phyloP scores from a whole-genome alignment of 2,888 invertebrate species.

The Erebia epiphron region DNA sequence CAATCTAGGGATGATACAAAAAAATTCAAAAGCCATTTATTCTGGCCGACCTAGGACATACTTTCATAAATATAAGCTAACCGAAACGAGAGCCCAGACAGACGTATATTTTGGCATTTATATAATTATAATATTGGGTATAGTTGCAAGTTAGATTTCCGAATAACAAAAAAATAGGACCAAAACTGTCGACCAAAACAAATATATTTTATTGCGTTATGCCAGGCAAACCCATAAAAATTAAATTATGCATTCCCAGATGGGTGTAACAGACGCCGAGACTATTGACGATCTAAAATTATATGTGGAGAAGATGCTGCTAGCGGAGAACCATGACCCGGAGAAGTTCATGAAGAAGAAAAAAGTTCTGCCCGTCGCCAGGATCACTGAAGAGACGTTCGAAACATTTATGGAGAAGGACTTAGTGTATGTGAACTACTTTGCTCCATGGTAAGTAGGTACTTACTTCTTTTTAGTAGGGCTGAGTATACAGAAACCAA shows the following conservation, averaged over 20 bases:
- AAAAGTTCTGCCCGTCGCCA: constrained; percentile 78
- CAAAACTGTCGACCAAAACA: too few relatives aligned
- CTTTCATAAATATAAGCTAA: too few relatives aligned
- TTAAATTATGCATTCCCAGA: constrained; percentile 62
- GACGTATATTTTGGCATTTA: too few relatives aligned
- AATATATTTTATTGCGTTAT: too few relatives aligned
- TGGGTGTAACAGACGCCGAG: constrained; percentile 89
- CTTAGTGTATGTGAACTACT: constrained; percentile 92
- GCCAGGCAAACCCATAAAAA: background rate
- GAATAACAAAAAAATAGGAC: too few relatives aligned
- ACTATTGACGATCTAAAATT: constrained; percentile 86
- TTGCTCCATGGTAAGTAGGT: constrained; percentile 90
- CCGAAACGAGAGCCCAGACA: too few relatives aligned
- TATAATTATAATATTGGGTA: too few relatives aligned
- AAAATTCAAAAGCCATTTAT: too few relatives aligned
- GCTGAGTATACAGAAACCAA: too few relatives aligned
- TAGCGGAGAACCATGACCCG: constrained; percentile 73
- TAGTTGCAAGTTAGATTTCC: too few relatives aligned
- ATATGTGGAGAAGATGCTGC: constrained; percentile 88
- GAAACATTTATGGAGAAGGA: constrained; percentile 87
- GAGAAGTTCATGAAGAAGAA: constrained; percentile 77
- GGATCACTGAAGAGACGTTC: constrained; percentile 88
- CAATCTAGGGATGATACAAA: too few relatives aligned
- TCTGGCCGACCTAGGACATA: too few relatives aligned
- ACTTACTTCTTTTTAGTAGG: constrained; percentile 4